These are phyloP conservation scores for Lasiurus borealis DNA, from an alignment of 2,113 vertebrate species.

Conservation along the genomic window DNA sequence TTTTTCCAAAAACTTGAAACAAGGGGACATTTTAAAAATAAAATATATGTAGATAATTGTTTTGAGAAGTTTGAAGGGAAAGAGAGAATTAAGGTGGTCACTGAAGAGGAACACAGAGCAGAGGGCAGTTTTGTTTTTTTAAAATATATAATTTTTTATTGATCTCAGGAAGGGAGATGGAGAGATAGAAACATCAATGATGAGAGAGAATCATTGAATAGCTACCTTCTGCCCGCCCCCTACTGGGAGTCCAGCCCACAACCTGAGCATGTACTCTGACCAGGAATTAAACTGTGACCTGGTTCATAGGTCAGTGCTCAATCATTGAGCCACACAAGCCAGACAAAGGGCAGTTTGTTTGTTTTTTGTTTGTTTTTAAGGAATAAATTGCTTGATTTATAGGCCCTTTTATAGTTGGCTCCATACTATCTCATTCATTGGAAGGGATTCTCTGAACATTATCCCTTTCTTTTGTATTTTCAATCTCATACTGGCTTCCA, in stretches of 20 bases:
- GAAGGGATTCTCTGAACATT: not conserved
- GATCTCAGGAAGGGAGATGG: too few species aligned
- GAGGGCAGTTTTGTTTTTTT: too few species aligned
- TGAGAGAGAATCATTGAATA: too few species aligned
- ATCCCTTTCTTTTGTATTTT: not conserved
- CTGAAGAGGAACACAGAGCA: too few species aligned
- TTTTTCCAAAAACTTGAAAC: slow-evolving; percentile 8
- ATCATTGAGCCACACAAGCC: too few species aligned
- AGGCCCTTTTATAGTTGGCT: not conserved
- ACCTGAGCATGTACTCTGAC: too few species aligned
- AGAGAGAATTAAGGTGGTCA: not conserved
- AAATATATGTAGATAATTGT: not conserved
- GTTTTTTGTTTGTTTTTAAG: not conserved
- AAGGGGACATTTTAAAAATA: not conserved
- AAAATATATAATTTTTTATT: too few species aligned
- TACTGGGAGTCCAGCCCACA: too few species aligned
- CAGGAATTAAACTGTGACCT: too few species aligned
- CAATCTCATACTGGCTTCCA: not conserved
- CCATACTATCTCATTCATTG: not conserved
- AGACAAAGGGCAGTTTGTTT: not conserved
- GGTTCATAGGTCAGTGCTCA: too few species aligned
- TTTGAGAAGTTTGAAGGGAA: not conserved
- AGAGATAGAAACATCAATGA: too few species aligned
- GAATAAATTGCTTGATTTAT: not conserved
- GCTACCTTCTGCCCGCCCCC: too few species aligned